Percentiles rank a stretch among this genome's conserved stretches.
These are phyloP conservation scores for Drosophila phalerata DNA, from an alignment of 2,888 invertebrate species.

Conservation along the genomic window DNA sequence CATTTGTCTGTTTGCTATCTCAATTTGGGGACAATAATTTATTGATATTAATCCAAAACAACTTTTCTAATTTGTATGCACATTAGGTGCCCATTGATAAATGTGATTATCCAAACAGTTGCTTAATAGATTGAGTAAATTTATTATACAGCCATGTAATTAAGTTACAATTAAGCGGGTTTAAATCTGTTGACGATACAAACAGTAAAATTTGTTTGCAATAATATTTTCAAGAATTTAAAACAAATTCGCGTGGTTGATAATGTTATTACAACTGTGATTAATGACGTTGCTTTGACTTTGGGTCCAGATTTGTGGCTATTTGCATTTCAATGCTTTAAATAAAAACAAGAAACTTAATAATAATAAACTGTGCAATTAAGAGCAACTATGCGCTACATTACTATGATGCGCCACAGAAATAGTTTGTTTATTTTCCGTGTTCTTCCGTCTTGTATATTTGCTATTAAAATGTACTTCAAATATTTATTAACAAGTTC, in stretches of 20 bases:
- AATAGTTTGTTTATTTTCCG: background rate
- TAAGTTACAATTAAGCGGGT: conserved; percentile 55
- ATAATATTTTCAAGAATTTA: conserved; percentile 70
- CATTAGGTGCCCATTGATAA: conserved; percentile 1
- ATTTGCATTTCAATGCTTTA: conserved; percentile 32
- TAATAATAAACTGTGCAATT: conserved; percentile 70
- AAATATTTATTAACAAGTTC: background rate
- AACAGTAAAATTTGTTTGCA: conserved; percentile 61
- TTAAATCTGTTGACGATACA: conserved; percentile 62
- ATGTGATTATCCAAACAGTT: conserved; percentile 1
- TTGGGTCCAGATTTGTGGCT: conserved; percentile 27
- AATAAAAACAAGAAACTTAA: conserved; percentile 35
- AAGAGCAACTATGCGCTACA: no score
- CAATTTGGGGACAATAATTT: background rate
- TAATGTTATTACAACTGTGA: conserved; percentile 56
- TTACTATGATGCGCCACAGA: background rate
- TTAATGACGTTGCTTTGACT: conserved; percentile 27
- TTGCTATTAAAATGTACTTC: background rate
- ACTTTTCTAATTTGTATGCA: background rate
- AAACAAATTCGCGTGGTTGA: conserved; percentile 30
- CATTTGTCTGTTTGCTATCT: background rate
- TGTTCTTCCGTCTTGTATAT: background rate
- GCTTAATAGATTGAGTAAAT: conserved; percentile 7
- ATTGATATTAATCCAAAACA: background rate
- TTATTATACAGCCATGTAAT: conserved; percentile 61